A percentile compares a stretch with the other conserved stretches of the same genome.
Evolutionary conservation across 2,797 vertebrate genomes (phyloP).

Genomic region (Chlorospingus semifuscus): DNA sequence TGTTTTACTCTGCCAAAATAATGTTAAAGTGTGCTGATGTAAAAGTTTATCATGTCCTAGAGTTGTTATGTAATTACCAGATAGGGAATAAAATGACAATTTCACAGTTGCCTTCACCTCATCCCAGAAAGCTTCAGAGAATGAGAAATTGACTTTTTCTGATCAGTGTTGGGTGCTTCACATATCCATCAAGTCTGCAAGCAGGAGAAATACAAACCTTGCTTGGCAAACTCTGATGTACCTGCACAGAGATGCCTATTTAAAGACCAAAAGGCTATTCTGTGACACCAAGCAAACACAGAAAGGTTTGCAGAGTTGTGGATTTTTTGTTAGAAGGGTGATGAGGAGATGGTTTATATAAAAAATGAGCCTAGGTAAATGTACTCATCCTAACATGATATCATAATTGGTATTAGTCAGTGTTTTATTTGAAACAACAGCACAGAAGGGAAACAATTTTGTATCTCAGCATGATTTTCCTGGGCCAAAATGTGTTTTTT

Average conservation of each 20-base stretch:
- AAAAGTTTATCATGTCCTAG: neutral
- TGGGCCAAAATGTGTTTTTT: neutral
- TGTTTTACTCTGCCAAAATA: neutral
- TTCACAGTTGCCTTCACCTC: neutral
- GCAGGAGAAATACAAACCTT: neutral
- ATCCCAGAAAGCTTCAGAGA: neutral
- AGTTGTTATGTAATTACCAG: neutral
- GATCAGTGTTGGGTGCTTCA: neutral
- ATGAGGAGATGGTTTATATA: neutral
- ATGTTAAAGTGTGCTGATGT: neutral
- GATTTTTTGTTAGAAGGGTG: neutral
- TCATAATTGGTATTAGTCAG: neutral
- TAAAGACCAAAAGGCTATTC: neutral
- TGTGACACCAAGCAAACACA: neutral
- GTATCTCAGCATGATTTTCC: neutral
- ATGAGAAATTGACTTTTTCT: neutral
- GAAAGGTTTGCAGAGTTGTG: neutral
- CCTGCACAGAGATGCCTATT: neutral
- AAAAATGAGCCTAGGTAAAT: neutral
- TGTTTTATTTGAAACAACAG: neutral
- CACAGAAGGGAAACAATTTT: neutral
- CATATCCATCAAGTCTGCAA: neutral
- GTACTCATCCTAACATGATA: neutral
- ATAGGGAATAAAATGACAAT: neutral
- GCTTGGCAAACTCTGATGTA: neutral